Evolutionary conservation across 2,797 vertebrate genomes (phyloP), one percentile per base, ranked within the genome.

Genomic region (Coreius guichenoti): DNA sequence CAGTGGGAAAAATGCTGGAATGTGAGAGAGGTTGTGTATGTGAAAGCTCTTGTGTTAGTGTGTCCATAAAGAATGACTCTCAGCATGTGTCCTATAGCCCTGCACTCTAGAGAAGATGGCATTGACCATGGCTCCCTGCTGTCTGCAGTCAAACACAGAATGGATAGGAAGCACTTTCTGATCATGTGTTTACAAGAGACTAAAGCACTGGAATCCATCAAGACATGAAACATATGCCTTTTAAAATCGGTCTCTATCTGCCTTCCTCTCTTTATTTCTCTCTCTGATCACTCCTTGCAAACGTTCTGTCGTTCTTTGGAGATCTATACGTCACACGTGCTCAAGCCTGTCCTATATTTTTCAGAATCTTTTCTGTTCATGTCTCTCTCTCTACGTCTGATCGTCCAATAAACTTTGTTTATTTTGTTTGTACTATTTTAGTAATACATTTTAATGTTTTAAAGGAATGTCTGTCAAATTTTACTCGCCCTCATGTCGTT

Each of bases 201-300:
- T 86, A 90, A 92, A 90, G 82, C 90, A 87, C 84, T 89, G 85
- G 90, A 91, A 88, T 88, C 89, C 84, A 92, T 82, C 81, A 79
- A 58, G 79, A 92, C 91, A 90, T 87, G 5, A 91, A 90, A 86
- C 12, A 88, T 87, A 88, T 88, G 68, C 73, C 72, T 73, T 43
- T 49, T 83, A 90, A 89, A 90, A 83, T 73, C 73, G 69, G 21
- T 73, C 76, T 88, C 47, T 63, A 21, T 81, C 77, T 80, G 58
- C 67, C 54, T 33, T 1, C 49, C 69, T 45, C 39, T 68, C 43
- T 72, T 58, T 54, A 39, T 81, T 86, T 84, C 73, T 69, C 43
- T 68, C 8, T 47, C 51, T 77, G 69, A 33, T 84, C 79, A 13
- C 61, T 87, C 4, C 12, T 56, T 23, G 19, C 63, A 82, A 83